phyloP scores from a whole-genome alignment of 64 coral and sea anemone species.

The Montipora cactus region DNA sequence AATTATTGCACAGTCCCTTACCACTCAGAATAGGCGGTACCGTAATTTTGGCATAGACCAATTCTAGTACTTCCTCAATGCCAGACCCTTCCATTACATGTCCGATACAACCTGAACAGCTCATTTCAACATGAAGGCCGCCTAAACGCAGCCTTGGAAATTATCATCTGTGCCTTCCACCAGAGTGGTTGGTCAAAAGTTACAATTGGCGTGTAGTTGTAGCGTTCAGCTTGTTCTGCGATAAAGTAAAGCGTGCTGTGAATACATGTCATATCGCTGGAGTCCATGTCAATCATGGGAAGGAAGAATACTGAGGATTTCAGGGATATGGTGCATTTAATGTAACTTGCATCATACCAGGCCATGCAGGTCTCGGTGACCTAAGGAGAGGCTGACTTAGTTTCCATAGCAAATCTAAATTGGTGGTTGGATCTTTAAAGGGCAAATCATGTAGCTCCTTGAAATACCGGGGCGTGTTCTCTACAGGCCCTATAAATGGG shows the following conservation, averaged over 20 bases:
- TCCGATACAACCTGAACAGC: constrained; percentile 45
- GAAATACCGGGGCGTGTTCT: background rate
- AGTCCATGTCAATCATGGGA: constrained; percentile 33
- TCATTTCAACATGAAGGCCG: constrained; percentile 18
- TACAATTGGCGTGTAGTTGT: constrained; percentile 1
- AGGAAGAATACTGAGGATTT: constrained; percentile 47
- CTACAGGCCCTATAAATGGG: background rate
- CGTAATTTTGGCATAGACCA: constrained; percentile 61
- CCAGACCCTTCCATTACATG: constrained; percentile 48
- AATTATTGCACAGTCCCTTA: too few species aligned
- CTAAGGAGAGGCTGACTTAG: background rate
- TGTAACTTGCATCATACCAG: constrained; percentile 46
- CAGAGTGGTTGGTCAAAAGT: background rate
- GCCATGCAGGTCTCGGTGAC: constrained; percentile 38
- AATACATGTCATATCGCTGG: constrained; percentile 35
- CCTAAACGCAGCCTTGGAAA: background rate
- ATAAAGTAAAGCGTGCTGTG: constrained; percentile 30
- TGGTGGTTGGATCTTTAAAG: background rate
- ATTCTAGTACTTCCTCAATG: constrained; percentile 51
- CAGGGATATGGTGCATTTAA: constrained; percentile 8
- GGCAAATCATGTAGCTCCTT: background rate
- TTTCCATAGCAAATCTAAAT: constrained; percentile 30
- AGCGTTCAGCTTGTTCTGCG: background rate
- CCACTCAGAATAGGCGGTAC: constrained; percentile 31
- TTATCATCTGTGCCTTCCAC: constrained; percentile 2